A percentile compares a stretch with the other conserved stretches of the same genome.
Conservation (phyloP, 2,888 invertebrate species). For the Nephrotoma guestfalica region DNA sequence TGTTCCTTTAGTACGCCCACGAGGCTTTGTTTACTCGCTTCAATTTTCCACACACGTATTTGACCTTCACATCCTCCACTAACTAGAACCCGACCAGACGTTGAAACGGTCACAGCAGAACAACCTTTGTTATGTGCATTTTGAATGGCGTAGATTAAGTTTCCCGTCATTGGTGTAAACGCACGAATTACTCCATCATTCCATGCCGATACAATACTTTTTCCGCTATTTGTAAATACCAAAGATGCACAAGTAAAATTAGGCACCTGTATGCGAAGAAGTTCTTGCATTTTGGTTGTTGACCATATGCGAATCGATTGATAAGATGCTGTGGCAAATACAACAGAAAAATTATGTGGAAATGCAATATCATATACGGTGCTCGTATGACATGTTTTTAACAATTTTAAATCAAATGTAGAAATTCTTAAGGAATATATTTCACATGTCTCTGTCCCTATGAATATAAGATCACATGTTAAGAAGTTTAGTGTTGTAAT, state of each 20-base stretch:
- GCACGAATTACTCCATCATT: constrained; percentile 70
- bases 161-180: constrained; percentile 70
- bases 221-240: constrained; percentile 64
- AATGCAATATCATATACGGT: constrained; percentile 70
- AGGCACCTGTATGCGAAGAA: constrained; percentile 69
- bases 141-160: constrained; percentile 64
- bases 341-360: constrained; percentile 63
- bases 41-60: constrained; percentile 68
- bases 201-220: constrained; percentile 69
- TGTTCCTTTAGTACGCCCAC: constrained; percentile 77
- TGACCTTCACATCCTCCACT: constrained; percentile 92
- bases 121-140: constrained; percentile 71
- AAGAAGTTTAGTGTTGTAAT: constrained; percentile 61
- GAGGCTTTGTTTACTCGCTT: constrained; percentile 48
- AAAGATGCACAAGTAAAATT: constrained; percentile 75
- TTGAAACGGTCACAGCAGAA: constrained; percentile 64
- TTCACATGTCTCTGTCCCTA: constrained; percentile 65
- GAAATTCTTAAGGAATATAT: constrained; percentile 60
- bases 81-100: constrained; percentile 53
- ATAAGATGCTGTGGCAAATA: constrained; percentile 76
- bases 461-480: constrained; percentile 44
- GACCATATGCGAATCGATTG: constrained; percentile 83
- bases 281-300: constrained; percentile 54
- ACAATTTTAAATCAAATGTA: constrained; percentile 50
- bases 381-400: constrained; percentile 70